Evolutionary conservation across 2,888 invertebrate genomes (phyloP).

Genomic region (Heteropelma amictum): DNA sequence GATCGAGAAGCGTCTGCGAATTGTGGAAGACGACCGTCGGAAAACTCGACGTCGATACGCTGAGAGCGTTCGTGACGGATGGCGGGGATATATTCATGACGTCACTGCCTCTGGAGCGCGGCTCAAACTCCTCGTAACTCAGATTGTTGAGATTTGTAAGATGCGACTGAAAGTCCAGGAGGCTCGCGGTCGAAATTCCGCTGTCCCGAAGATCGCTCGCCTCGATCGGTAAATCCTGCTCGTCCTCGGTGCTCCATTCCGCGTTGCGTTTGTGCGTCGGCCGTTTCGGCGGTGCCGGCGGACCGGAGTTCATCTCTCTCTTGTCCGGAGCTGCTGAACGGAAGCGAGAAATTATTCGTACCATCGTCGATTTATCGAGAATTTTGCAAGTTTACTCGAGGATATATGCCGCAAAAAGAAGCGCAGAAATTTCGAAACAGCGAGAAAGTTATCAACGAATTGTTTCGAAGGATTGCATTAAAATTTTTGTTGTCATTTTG

Average conservation of each 20-base stretch:
- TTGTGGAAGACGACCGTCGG: slow-evolving; percentile 70
- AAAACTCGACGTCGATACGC: slow-evolving; percentile 70
- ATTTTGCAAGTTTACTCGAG: too few species aligned
- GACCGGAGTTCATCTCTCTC: slow-evolving; percentile 78
- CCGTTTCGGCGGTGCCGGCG: slow-evolving; percentile 78
- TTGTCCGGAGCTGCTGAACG: slow-evolving; percentile 79
- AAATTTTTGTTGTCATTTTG: too few species aligned
- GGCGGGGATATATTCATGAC: slow-evolving; percentile 76
- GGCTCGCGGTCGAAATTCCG: slow-evolving; percentile 78
- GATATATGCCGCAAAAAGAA: too few species aligned
- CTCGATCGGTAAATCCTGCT: slow-evolving; percentile 66
- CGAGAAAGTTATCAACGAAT: too few species aligned
- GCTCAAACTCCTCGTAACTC: slow-evolving; percentile 78
- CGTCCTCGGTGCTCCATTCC: slow-evolving; percentile 74
- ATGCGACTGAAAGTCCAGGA: slow-evolving; percentile 75
- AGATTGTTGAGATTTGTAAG: slow-evolving; percentile 76
- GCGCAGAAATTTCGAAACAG: too few species aligned
- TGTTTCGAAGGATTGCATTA: too few species aligned
- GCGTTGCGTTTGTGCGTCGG: slow-evolving; percentile 71
- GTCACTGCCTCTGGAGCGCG: slow-evolving; percentile 75
- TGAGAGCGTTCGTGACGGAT: slow-evolving; percentile 72
- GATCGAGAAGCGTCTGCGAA: slow-evolving; percentile 68
- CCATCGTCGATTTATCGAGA: too few species aligned
- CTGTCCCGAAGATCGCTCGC: slow-evolving; percentile 80
- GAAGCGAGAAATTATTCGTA: not conserved